A percentile compares a stretch with the other conserved stretches of the same genome.
These are phyloP conservation scores for Pilophorus perplexus DNA, from an alignment of 2,888 invertebrate genomes.

Conservation along the genomic window DNA sequence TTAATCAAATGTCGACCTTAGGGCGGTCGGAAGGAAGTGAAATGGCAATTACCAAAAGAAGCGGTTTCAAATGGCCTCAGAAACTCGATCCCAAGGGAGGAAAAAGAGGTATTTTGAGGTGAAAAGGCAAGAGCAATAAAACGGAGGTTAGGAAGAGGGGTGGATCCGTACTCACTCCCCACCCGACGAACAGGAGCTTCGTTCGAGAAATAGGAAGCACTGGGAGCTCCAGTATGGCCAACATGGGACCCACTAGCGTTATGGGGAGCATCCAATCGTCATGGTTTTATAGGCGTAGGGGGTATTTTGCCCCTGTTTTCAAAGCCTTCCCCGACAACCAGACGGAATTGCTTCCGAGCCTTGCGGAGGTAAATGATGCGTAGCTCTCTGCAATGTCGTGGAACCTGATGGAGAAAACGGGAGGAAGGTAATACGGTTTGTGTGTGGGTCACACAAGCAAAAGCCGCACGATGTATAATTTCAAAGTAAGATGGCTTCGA, in stretches of 20 bases:
- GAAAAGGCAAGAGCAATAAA: slow-evolving; percentile 15
- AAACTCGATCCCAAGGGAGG: not conserved
- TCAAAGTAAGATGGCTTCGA: no score
- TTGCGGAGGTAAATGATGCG: slow-evolving; percentile 19
- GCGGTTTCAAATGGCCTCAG: slow-evolving; percentile 10
- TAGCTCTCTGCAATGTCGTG: slow-evolving; percentile 8
- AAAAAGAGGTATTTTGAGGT: slow-evolving; percentile 12
- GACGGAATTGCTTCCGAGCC: slow-evolving; percentile 1
- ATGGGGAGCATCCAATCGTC: slow-evolving; percentile 25
- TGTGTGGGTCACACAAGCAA: no score
- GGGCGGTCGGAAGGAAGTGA: not conserved
- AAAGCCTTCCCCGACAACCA: not conserved
- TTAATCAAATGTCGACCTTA: slow-evolving; percentile 4
- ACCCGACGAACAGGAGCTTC: slow-evolving; percentile 1
- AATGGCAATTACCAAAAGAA: slow-evolving; percentile 6
- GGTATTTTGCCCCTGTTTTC: not conserved
- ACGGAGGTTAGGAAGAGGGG: not conserved
- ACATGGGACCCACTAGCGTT: slow-evolving; percentile 23
- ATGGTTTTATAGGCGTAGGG: slow-evolving; percentile 20
- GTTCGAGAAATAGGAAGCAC: not conserved
- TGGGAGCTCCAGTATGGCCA: slow-evolving; percentile 3
- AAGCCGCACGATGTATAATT: no score
- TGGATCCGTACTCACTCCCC: not conserved
- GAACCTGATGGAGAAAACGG: no score
- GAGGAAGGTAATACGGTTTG: no score